Percentiles rank a stretch among this genome's conserved stretches.
Conservation (phyloP, 1,140 invertebrate genomes). For the Agrypnia vestita region DNA sequence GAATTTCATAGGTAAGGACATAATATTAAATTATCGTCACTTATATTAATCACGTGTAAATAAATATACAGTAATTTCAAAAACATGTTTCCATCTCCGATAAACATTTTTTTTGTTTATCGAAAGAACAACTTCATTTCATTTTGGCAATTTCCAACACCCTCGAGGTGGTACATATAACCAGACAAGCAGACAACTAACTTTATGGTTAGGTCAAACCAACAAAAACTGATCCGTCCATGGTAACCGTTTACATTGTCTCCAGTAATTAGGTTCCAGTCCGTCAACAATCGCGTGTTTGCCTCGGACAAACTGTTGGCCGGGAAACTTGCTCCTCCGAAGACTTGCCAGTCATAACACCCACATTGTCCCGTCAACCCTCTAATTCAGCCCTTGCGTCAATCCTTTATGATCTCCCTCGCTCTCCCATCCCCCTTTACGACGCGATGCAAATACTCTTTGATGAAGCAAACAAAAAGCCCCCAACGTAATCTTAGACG, state of each 20-base stretch:
- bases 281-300: neutral
- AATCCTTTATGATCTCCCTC: slow-evolving; percentile 16
- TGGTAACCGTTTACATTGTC: neutral
- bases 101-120: too few species aligned
- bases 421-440: neutral
- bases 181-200: too few species aligned
- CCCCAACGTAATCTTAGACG: slow-evolving; percentile 9
- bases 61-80: too few species aligned
- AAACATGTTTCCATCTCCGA: too few species aligned
- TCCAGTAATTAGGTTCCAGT: slow-evolving; percentile 8
- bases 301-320: neutral
- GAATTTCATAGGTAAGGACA: too few species aligned
- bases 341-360: slow-evolving; percentile 5
- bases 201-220: too few species aligned
- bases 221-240: too few species aligned
- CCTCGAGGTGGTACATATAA: too few species aligned
- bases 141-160: too few species aligned
- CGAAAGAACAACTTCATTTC: too few species aligned
- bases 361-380: slow-evolving; percentile 11
- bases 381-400: slow-evolving; percentile 1
- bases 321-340: neutral
- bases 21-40: too few species aligned
- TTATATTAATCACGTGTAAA: too few species aligned
- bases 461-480: slow-evolving; percentile 27
- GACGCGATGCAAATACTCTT: slow-evolving; percentile 28